Evolutionary conservation across 2,888 invertebrate species (phyloP), one percentile per base, ranked within the genome.

Genomic region (Tenthredo amoena): DNA sequence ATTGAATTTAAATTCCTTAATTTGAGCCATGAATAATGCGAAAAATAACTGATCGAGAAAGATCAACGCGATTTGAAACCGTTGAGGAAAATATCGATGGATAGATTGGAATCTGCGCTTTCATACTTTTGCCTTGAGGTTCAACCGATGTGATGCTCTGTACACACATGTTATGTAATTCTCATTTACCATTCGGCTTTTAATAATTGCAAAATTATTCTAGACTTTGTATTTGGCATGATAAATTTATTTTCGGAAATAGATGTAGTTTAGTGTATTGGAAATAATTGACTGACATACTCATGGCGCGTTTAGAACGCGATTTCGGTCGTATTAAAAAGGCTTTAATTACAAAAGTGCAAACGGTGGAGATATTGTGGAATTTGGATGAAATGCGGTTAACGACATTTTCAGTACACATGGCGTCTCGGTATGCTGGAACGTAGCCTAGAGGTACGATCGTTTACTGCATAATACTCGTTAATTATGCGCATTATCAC

Each of bases 401-500:
- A 81, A 81, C 26, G 50, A 55, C 55, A 55, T 34, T 77, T 77
- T 55, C 55, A 77, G 50, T 76, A 37, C 50, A 72, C 40, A 40
- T 72, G 72, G 7, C 40, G 26, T 77, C 18, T 77, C 31, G 50
- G 55, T 55, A 77, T 77, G 77, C 10, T 43, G 31, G 77, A 77
- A 50, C 74, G 34, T 12, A 50, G 77, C 77, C 77, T 34, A 55
- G 77, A 77, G 77, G 81, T 21, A 40, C 34, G 37, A 81, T 50
- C 81, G 81, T 81, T 81, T 62, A 37, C 58, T 34, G 77, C 34
- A 77, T 77, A 77, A 55, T 77, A 55, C 77, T 55, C 15, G 77
- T 77, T 77, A 77, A 77, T 77, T 77, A 77, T 77, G 77, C 77
- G 55, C 77, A 77, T 77, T 77, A 77, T 77, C 77, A 77, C 77